Percentiles rank a stretch among this genome's conserved stretches.
Conservation (phyloP, 64 coral and sea anemone species). For the Montipora foliosa region DNA sequence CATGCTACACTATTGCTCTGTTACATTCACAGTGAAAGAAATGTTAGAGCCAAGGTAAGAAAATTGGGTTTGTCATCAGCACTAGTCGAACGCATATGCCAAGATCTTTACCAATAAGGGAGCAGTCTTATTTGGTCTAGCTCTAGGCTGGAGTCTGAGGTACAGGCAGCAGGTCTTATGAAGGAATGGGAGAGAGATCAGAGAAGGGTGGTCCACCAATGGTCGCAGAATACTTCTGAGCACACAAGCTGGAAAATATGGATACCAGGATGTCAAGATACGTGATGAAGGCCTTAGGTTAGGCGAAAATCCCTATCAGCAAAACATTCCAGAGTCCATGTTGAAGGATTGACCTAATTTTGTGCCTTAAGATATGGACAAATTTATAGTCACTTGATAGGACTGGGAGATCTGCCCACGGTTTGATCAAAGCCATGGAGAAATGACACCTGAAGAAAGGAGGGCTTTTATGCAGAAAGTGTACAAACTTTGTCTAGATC, state of each 20-base stretch:
- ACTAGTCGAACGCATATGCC: neutral
- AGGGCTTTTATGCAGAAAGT: constrained; percentile 30
- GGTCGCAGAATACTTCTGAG: constrained; percentile 19
- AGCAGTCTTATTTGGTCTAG: constrained; percentile 61
- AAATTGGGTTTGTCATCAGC: neutral
- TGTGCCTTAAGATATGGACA: constrained; percentile 33
- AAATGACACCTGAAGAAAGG: constrained; percentile 52
- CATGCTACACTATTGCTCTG: constrained; percentile 42
- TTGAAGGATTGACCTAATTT: constrained; percentile 66
- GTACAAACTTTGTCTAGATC: constrained; percentile 52
- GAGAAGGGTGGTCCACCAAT: constrained; percentile 19
- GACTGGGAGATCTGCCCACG: constrained; percentile 38
- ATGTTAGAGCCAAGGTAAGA: constrained; percentile 58
- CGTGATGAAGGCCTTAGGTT: constrained; percentile 51
- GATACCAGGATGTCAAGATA: constrained; percentile 8
- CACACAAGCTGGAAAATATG: constrained; percentile 39
- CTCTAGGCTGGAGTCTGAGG: constrained; percentile 46
- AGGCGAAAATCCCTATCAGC: constrained; percentile 39
- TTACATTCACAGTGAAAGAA: constrained; percentile 66
- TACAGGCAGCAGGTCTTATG: neutral
- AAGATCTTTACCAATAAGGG: constrained; percentile 33
- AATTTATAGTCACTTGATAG: constrained; percentile 19
- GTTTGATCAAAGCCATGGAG: constrained; percentile 14
- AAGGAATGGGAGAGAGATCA: constrained; percentile 37
- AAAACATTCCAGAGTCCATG: constrained; percentile 40